A percentile compares a stretch with the other conserved stretches of the same genome.
phyloP scores from a whole-genome alignment of 2,797 vertebrate genomes.

The Acipenser oxyrinchus region DNA sequence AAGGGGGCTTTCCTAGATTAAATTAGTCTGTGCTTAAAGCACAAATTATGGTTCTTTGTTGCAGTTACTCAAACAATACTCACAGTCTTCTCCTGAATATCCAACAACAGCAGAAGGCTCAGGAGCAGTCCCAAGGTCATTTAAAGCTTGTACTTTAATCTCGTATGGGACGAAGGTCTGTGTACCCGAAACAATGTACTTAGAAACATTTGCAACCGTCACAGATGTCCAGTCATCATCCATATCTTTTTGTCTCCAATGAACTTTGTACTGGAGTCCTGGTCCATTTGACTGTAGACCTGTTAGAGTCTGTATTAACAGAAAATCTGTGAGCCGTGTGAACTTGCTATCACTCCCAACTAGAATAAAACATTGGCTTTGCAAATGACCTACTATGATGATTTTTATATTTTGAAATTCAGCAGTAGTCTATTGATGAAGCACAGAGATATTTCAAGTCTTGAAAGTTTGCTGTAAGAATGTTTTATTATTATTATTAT shows the following conservation, averaged over 20 bases:
- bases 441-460: too few species aligned
- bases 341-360: too few species aligned
- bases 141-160: slow-evolving; percentile 88
- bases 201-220: slow-evolving; percentile 80
- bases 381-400: too few species aligned
- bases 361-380: too few species aligned
- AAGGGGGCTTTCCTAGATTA: too few species aligned
- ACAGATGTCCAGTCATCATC: slow-evolving; percentile 77
- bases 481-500: too few species aligned
- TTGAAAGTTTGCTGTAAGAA: too few species aligned
- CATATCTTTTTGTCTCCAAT: slow-evolving; percentile 80
- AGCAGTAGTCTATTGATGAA: too few species aligned
- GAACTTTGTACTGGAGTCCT: slow-evolving; percentile 85
- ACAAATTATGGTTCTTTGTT: too few species aligned
- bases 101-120: slow-evolving; percentile 67
- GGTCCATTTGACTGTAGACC: slow-evolving; percentile 84
- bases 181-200: slow-evolving; percentile 84
- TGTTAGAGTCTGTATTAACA: slow-evolving; percentile 66
- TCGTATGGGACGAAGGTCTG: slow-evolving; percentile 86
- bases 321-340: not conserved
- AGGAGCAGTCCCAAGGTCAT: slow-evolving; percentile 73
- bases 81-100: slow-evolving; percentile 93
- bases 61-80: slow-evolving; percentile 45
- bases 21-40: too few species aligned
- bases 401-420: too few species aligned